Evolutionary conservation across 2,888 invertebrate species (phyloP).

Genomic region (Melanostoma scalare): DNA sequence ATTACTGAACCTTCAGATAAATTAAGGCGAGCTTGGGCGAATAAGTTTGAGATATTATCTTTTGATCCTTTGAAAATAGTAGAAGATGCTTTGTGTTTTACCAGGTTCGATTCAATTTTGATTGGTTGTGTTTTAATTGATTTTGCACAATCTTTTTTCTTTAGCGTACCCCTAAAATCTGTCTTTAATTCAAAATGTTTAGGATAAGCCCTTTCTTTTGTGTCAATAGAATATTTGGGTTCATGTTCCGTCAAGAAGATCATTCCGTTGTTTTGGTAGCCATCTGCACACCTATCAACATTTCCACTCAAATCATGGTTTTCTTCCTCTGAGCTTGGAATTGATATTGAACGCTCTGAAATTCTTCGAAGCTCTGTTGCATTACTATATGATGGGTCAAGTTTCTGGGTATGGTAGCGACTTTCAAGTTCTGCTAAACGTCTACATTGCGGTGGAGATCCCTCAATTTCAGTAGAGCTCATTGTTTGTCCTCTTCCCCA

Average conservation of each 20-base stretch:
- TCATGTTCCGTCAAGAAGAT: constrained; percentile 85
- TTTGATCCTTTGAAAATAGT: constrained; percentile 84
- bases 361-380: constrained; percentile 87
- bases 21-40: constrained; percentile 90
- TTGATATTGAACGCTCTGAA: constrained; percentile 89
- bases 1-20: constrained; percentile 93
- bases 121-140: constrained; percentile 82
- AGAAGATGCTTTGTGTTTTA: constrained; percentile 3
- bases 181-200: too few species aligned
- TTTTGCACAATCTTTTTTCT: too few species aligned
- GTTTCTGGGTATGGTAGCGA: constrained; percentile 86
- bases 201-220: too few species aligned
- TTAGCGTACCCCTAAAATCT: too few species aligned
- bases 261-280: constrained; percentile 85
- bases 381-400: constrained; percentile 86
- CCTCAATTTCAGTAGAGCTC: constrained; percentile 91
- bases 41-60: constrained; percentile 90
- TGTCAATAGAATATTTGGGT: background rate
- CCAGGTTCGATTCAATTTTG: too few species aligned
- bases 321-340: constrained; percentile 89
- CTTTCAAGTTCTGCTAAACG: constrained; percentile 86
- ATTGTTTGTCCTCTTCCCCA: constrained; percentile 88
- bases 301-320: constrained; percentile 85
- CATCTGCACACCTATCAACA: constrained; percentile 84
- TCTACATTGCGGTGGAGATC: constrained; percentile 88